Evolutionary conservation across 2,113 vertebrate species (phyloP), one percentile per base, ranked within the genome.

Genomic region (Candoia aspera): DNA sequence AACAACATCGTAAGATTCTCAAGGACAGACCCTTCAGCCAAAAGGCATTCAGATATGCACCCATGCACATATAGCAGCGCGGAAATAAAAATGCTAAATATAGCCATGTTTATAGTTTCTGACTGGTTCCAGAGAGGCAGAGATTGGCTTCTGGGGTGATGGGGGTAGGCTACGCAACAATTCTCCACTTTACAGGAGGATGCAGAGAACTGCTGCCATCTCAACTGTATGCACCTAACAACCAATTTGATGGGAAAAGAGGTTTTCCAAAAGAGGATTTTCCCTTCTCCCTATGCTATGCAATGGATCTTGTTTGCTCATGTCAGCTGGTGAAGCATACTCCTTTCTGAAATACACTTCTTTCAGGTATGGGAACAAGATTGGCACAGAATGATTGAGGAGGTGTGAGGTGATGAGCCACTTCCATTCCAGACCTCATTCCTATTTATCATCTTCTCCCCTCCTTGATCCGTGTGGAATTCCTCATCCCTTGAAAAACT

Each of bases 51-150:
- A 60, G 42, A 92, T n/a, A 83, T 42, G 83, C 84, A 59, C 29
- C 55, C 91, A 59, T 60, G 64, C 42, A 59, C 46, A 33, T 54
- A 54, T 13, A 84, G 73, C 37, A 83, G 84, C 62, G 57, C 57
- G 73, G 91, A 92, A 84, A 89, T 92, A 60, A 88, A 84, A 57
- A 58, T 60, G 87, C 87, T 92, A 92, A 84, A 92, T 92, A 89
- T 89, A 92, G 73, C 23, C 42, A 62, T n/a, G n/a, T 89, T 84
- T 92, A 58, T 46, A n/a, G 73, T 53, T 84, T 85, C 86, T 85
- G 73, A 85, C n/a, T 17, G n/a, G 37, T 92, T 84, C 87, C 57
- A 89, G 21, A 3, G 23, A 89, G 87, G 84, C 91, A 89, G 57
- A 49, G 54, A 26, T 19, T 91, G 17, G 37, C 55, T 88, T 42